Evolutionary conservation across 2,113 vertebrate species (phyloP).

Genomic region (Rissa tridactyla): DNA sequence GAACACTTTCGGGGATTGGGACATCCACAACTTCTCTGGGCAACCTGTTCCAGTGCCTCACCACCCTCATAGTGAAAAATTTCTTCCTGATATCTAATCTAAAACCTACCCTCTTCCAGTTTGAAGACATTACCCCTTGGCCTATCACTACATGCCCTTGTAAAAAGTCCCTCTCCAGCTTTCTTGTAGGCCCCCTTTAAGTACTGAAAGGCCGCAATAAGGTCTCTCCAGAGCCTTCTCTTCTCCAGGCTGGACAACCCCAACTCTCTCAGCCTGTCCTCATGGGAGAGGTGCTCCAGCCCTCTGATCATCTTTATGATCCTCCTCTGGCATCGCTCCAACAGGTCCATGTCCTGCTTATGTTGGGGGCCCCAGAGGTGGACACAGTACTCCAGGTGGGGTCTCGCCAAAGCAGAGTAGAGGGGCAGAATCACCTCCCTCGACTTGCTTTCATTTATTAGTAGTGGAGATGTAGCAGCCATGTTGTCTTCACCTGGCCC

Average conservation of each 20-base stretch:
- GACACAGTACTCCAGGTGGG: background rate
- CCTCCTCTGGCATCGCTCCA: background rate
- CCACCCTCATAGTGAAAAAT: background rate
- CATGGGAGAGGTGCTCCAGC: background rate
- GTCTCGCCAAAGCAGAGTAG: background rate
- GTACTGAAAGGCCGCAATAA: background rate
- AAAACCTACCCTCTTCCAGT: background rate
- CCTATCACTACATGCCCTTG: background rate
- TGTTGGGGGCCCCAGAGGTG: background rate
- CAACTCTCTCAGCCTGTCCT: background rate
- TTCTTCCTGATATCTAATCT: background rate
- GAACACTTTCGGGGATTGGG: background rate
- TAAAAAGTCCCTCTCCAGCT: background rate
- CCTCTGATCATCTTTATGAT: background rate
- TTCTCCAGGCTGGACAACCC: background rate
- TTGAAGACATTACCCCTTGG: background rate
- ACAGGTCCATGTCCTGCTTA: background rate
- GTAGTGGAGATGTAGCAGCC: background rate
- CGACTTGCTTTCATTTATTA: background rate
- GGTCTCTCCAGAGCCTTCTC: background rate
- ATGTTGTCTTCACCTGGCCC: fast-evolving
- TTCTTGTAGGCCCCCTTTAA: background rate
- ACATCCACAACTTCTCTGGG: background rate
- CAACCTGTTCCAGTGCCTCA: background rate
- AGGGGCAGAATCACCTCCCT: background rate